These are phyloP conservation scores for Orthosia gothica DNA, from an alignment of 2,888 invertebrate species.

Conservation along the genomic window DNA sequence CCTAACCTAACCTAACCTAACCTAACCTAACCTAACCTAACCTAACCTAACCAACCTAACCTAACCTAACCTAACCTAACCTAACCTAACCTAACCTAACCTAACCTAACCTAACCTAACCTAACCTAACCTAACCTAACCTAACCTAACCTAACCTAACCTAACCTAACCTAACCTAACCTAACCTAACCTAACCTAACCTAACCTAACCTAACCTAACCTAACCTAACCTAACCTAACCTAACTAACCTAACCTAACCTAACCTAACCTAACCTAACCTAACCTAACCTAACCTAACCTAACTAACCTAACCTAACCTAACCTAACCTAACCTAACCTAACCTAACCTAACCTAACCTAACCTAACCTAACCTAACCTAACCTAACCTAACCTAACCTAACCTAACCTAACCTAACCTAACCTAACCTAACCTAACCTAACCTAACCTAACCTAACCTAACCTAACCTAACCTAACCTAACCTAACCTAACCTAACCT, in stretches of 20 bases:
- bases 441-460: too few species aligned
- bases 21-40: constrained; percentile 48
- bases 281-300: constrained; percentile 54
- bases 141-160: constrained; percentile 58
- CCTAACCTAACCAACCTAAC: constrained; percentile 63
- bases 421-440: constrained; percentile 63
- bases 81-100: constrained; percentile 51
- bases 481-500: constrained; percentile 60
- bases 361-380: constrained; percentile 51
- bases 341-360: constrained; percentile 64
- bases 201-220: constrained; percentile 56
- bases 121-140: constrained; percentile 58
- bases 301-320: constrained; percentile 59
- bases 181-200: constrained; percentile 56
- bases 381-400: constrained; percentile 58
- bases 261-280: constrained; percentile 58
- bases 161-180: constrained; percentile 59
- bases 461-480: constrained; percentile 62
- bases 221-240: constrained; percentile 56
- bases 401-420: constrained; percentile 61
- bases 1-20: constrained; percentile 20
- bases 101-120: constrained; percentile 50
- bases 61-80: constrained; percentile 61
- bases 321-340: constrained; percentile 61
- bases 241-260: constrained; percentile 67